Conservation (phyloP, 2,797 vertebrate species). For the Peromyscus aztecus region DNA sequence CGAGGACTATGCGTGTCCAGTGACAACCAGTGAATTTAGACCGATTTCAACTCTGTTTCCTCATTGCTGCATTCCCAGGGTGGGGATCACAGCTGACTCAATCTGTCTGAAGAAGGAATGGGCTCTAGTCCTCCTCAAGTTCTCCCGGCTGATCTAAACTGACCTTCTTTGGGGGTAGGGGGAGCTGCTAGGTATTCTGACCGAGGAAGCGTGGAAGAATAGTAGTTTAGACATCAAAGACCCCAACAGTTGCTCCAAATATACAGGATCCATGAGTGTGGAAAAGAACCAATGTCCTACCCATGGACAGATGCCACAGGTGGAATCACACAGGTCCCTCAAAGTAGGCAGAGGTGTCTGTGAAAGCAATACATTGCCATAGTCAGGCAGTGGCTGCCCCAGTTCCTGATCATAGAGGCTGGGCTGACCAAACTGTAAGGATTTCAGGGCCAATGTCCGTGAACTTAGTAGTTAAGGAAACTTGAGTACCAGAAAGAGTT, state of each 20-base stretch:
- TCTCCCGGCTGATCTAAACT: neutral
- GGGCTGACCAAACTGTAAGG: neutral
- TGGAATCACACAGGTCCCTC: neutral
- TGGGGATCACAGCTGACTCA: neutral
- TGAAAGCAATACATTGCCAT: neutral
- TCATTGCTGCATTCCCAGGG: neutral
- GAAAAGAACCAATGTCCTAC: neutral
- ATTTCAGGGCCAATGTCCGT: conserved; percentile 28
- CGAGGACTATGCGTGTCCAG: neutral
- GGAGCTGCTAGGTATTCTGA: neutral
- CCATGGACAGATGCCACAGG: neutral
- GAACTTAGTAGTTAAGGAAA: neutral
- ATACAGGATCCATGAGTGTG: neutral
- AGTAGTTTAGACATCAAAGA: neutral
- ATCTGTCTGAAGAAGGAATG: neutral
- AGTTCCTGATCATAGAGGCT: neutral
- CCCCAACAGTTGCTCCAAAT: neutral
- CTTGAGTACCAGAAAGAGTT: neutral
- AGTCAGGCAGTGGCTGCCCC: neutral
- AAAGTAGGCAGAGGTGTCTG: neutral
- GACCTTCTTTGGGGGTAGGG: neutral
- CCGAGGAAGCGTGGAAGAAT: neutral
- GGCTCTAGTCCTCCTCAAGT: neutral
- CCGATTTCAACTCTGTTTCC: neutral
- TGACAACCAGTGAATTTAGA: conserved; percentile 4